phyloP scores from a whole-genome alignment of 2,888 invertebrate species.

The Sesia bembeciformis region DNA sequence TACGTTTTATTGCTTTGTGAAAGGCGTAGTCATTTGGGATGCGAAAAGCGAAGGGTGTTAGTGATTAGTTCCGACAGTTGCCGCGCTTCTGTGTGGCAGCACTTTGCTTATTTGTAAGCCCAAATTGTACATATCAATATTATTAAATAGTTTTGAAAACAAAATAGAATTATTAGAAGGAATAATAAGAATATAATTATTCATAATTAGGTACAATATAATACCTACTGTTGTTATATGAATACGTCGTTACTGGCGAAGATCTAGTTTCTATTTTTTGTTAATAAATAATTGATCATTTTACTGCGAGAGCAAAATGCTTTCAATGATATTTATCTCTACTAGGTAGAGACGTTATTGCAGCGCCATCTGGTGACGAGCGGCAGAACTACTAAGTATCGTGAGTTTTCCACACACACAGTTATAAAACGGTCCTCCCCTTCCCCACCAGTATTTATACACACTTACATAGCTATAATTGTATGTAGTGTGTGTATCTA shows the following conservation, averaged over 20 bases:
- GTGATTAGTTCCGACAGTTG: constrained; percentile 38
- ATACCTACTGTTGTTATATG: too few relatives aligned
- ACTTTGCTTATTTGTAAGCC: constrained; percentile 16
- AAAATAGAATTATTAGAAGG: too few relatives aligned
- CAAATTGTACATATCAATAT: not conserved
- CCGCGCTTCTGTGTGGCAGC: constrained; percentile 33
- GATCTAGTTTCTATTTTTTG: too few relatives aligned
- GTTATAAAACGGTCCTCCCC: constrained; percentile 2
- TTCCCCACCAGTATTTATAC: constrained; percentile 12
- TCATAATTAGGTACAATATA: too few relatives aligned
- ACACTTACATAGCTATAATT: constrained; percentile 8
- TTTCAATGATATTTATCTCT: too few relatives aligned
- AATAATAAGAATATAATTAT: too few relatives aligned
- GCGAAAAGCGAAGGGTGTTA: constrained; percentile 15
- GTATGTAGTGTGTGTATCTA: too few relatives aligned
- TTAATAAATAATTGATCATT: too few relatives aligned
- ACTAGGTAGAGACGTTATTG: not conserved
- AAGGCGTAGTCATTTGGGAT: constrained; percentile 21
- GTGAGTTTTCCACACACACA: constrained; percentile 15
- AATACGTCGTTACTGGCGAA: too few relatives aligned
- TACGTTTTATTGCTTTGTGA: constrained; percentile 42
- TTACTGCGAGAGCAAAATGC: too few relatives aligned
- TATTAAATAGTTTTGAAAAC: too few relatives aligned
- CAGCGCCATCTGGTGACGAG: constrained; percentile 59
- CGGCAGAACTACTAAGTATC: constrained; percentile 35